A percentile compares a stretch with the other conserved stretches of the same genome.
phyloP scores from a whole-genome alignment of 2,888 invertebrate genomes.

The Caprella mutica region DNA sequence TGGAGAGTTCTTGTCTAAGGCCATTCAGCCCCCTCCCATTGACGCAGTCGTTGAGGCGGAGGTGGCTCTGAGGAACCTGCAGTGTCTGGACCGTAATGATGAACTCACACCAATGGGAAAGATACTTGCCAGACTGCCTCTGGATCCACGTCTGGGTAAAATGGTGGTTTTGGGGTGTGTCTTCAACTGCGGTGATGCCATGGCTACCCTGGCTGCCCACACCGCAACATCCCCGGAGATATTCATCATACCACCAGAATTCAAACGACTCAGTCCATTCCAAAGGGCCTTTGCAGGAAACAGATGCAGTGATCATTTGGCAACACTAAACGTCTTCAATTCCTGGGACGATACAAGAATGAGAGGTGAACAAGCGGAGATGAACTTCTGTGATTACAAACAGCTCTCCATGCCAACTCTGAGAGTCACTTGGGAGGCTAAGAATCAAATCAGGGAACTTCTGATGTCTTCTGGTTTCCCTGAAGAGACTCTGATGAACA shows the following conservation, averaged over 20 bases:
- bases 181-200: conserved; percentile 77
- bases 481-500: conserved; percentile 65
- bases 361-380: conserved; percentile 53
- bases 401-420: conserved; percentile 79
- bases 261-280: conserved; percentile 62
- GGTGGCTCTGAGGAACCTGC: conserved; percentile 61
- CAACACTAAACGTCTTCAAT: conserved; percentile 84
- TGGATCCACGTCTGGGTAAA: conserved; percentile 92
- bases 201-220: conserved; percentile 88
- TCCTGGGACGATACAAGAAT: conserved; percentile 47
- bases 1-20: conserved; percentile 84
- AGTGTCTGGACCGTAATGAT: conserved; percentile 74
- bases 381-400: conserved; percentile 79
- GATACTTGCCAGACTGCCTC: conserved; percentile 84
- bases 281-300: conserved; percentile 78
- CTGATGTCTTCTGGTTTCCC: conserved; percentile 71
- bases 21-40: conserved; percentile 50
- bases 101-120: conserved; percentile 85
- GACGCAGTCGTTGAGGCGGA: conserved; percentile 98
- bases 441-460: conserved; percentile 58
- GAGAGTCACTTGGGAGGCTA: conserved; percentile 83
- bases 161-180: conserved; percentile 92
- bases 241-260: conserved; percentile 56
- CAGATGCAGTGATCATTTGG: conserved; percentile 85
- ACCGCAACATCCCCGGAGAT: conserved; percentile 92